phyloP scores from a whole-genome alignment of 1,140 invertebrate species.

The Campoletis sonorensis region DNA sequence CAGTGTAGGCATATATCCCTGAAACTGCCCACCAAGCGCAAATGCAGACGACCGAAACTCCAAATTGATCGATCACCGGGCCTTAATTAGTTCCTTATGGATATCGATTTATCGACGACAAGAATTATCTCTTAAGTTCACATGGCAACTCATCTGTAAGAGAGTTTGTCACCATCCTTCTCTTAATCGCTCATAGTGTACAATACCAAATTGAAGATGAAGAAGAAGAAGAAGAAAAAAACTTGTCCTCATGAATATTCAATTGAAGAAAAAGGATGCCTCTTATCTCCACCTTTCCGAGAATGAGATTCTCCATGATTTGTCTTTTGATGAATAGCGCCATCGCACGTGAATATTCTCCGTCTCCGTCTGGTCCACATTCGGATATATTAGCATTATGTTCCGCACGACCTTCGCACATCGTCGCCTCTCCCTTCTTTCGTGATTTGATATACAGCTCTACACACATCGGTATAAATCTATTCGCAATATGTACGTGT shows the following conservation, averaged over 20 bases:
- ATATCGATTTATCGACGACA: conserved; percentile 29
- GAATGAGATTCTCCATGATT: conserved; percentile 7
- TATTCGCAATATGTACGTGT: background rate
- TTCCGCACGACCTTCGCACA: conserved; percentile 15
- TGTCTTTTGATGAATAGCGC: background rate
- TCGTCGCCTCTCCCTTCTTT: background rate
- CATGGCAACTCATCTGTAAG: background rate
- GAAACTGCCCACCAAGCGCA: conserved; percentile 31
- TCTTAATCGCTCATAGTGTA: conserved; percentile 1
- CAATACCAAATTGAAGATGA: background rate
- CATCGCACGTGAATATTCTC: too few relatives aligned
- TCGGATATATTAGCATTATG: background rate
- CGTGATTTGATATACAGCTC: conserved; percentile 5
- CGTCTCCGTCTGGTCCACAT: background rate
- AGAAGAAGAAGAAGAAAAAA: background rate
- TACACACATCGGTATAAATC: background rate
- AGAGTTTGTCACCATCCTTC: background rate
- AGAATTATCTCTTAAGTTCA: background rate
- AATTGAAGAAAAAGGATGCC: background rate
- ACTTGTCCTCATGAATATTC: background rate
- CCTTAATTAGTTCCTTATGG: conserved; percentile 42
- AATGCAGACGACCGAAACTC: conserved; percentile 18
- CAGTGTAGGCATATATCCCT: conserved; percentile 9
- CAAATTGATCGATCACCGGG: conserved; percentile 33
- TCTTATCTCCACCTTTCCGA: conserved; percentile 1